Base-by-base conservation (phyloP, 2,113 vertebrate genomes). In the Campylorhamphus procurvoides region DNA sequence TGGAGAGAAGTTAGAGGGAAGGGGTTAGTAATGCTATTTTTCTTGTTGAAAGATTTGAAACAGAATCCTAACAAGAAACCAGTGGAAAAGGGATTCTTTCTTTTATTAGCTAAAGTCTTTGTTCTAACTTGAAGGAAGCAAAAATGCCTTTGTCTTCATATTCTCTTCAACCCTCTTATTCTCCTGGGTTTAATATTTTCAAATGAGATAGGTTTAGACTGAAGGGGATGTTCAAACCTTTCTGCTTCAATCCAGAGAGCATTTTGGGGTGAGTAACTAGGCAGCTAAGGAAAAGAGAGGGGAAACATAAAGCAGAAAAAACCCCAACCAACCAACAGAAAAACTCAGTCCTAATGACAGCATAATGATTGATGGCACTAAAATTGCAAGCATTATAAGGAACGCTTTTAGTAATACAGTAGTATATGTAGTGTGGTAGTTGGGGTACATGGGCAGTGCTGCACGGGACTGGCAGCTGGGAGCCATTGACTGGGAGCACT, bases 371-470 rank as follows among this genome's bases (percentile, higher is more conserved):
- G 67, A 82, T 77, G 42, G 33, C 33, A 23, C 55, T 83, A n/a
- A 80, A 87, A 76, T 88, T 7, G 1, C 46, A 82, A 76, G 39
- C 39, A 19, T 58, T 50, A 3, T 69, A 79, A 49, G 28, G 40
- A 76, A 75, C 74, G 18, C 42, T 84, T 93, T 71, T 88, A 50
- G 27, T 69, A 76, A 69, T 66, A 6, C 13, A 69, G 16, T 52
- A 52, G 9, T 55, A 8, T 31, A 29, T 81, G 16, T 62, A 62
- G 53, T 44, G 28, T 4, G 0, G 58, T 23, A 22, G 6, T 0
- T 64, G 40, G 60, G 35, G 15, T 72, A 12, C 0, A 2, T 5
- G 18, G 16, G 44, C 73, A 84, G 64, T 0, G 0, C 50, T 37
- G n/a, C 9, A 5, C 31, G 3, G 53, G 20, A 39, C 46, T 66